phyloP scores from a whole-genome alignment of 2,888 invertebrate species.

The Scaptomyza caliginosa region DNA sequence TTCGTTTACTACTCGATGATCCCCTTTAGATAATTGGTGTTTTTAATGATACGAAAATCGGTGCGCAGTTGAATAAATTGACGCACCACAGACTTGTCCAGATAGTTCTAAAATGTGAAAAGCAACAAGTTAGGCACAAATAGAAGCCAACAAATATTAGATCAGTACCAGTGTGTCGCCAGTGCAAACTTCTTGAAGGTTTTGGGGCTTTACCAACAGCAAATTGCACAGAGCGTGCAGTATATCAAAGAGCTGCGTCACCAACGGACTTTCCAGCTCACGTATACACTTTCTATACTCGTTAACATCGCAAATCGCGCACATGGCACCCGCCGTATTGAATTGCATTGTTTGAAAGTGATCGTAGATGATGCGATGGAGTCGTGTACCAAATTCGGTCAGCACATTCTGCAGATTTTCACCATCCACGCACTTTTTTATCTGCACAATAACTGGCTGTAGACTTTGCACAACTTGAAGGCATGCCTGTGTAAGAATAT shows the following conservation, averaged over 20 bases:
- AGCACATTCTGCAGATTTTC: slow-evolving; percentile 94
- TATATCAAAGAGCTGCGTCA: slow-evolving; percentile 96
- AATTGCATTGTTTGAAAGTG: slow-evolving; percentile 97
- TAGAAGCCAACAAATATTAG: neutral
- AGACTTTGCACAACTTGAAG: slow-evolving; percentile 92
- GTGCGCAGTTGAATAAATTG: slow-evolving; percentile 97
- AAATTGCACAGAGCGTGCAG: slow-evolving; percentile 98
- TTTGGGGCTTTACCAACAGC: slow-evolving; percentile 96
- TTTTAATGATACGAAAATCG: slow-evolving; percentile 95
- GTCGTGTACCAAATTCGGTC: slow-evolving; percentile 94
- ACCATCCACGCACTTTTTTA: slow-evolving; percentile 94
- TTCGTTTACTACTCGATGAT: slow-evolving; percentile 83
- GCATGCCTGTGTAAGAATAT: slow-evolving; percentile 88
- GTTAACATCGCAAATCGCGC: slow-evolving; percentile 98
- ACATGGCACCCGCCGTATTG: slow-evolving; percentile 98
- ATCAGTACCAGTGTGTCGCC: slow-evolving; percentile 94
- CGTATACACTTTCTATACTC: slow-evolving; percentile 96
- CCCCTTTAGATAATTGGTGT: slow-evolving; percentile 87
- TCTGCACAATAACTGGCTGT: slow-evolving; percentile 90
- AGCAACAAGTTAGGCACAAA: slow-evolving; percentile 1
- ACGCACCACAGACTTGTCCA: slow-evolving; percentile 94
- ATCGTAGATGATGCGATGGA: slow-evolving; percentile 96
- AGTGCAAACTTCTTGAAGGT: slow-evolving; percentile 96
- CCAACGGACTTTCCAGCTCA: slow-evolving; percentile 89
- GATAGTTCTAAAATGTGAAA: slow-evolving; percentile 89